Evolutionary conservation across 2,113 vertebrate genomes (phyloP).

Genomic region (Polyodon spathula): DNA sequence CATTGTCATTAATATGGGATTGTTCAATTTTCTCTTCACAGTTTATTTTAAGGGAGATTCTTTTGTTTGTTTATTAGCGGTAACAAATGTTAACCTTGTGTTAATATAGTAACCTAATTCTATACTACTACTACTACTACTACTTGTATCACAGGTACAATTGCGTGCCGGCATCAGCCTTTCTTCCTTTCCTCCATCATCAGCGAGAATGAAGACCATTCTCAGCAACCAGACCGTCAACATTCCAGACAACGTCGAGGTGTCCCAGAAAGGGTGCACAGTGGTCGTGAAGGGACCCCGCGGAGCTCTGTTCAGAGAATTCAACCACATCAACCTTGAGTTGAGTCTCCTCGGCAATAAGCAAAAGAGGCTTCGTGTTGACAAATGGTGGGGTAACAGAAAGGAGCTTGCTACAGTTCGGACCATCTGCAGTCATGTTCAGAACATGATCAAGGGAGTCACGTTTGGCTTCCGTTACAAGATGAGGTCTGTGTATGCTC

Average conservation of each 20-base stretch:
- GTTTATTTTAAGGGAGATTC: no score
- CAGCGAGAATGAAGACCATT: constrained; percentile 99
- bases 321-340: constrained; percentile 96
- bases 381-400: constrained; percentile 98
- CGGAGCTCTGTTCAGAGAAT: constrained; percentile 78
- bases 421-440: constrained; percentile 96
- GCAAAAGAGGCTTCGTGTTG: constrained; percentile 89
- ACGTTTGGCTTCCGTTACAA: constrained; percentile 96
- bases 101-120: no score
- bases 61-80: no score
- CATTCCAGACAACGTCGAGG: constrained; percentile 82
- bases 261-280: constrained; percentile 82
- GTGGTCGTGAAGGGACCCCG: constrained; percentile 90
- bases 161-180: no score
- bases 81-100: no score
- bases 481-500: constrained; percentile 96
- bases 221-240: constrained; percentile 97
- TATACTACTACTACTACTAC: no score
- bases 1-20: no score
- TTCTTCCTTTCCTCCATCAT: no score
- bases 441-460: constrained; percentile 98
- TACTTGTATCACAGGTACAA: no score
- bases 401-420: constrained; percentile 95
- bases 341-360: constrained; percentile 86
- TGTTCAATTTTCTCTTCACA: no score